Percentiles rank a stretch among this genome's conserved stretches.
These are phyloP conservation scores for Apistogramma diplotaenia DNA, from an alignment of 2,113 vertebrate species.

Conservation along the genomic window DNA sequence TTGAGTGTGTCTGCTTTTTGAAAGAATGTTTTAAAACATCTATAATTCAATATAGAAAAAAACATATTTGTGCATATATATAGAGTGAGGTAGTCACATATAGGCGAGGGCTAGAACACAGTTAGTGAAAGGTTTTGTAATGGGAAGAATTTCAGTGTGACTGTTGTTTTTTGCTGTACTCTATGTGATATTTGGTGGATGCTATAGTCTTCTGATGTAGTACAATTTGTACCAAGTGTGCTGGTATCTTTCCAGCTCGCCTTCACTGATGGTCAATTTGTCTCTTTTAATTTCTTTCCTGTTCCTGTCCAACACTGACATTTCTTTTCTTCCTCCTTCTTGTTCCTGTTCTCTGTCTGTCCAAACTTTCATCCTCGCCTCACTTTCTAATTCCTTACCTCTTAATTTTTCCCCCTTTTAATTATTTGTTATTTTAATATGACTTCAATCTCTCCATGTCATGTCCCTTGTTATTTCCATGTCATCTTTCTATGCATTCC, in stretches of 20 bases:
- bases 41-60: background rate
- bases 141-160: background rate
- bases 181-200: conserved; percentile 7
- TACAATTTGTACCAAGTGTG: conserved; percentile 38
- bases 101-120: background rate
- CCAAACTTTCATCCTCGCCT: background rate
- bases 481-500: background rate
- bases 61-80: background rate
- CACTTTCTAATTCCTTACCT: background rate
- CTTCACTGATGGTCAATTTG: conserved; percentile 45
- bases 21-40: background rate
- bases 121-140: background rate
- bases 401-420: background rate
- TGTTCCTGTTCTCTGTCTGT: background rate
- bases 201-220: conserved; percentile 30
- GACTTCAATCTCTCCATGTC: background rate
- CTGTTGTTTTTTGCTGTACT: background rate
- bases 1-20: background rate
- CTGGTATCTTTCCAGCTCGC: conserved; percentile 39
- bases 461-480: background rate
- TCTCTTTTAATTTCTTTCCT: conserved; percentile 51
- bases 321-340: conserved; percentile 13
- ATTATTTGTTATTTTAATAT: background rate
- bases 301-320: conserved; percentile 32
- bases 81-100: background rate